These are phyloP conservation scores for Sterrhoptilus dennistouni DNA, from an alignment of 2,113 vertebrate species.

Conservation along the genomic window DNA sequence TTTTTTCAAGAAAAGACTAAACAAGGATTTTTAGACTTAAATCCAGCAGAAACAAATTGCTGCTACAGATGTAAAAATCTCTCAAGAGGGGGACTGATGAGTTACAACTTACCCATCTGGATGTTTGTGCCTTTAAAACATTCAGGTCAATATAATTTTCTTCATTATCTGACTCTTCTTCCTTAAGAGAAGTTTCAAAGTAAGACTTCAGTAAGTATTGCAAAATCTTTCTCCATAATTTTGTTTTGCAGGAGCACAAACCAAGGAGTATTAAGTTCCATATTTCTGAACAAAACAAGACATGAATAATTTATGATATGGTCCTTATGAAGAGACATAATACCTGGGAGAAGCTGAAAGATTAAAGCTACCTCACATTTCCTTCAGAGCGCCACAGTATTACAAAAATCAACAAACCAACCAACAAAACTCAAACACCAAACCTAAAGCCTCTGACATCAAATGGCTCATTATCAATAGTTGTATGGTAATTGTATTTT, in stretches of 20 bases:
- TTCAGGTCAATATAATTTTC: conserved; percentile 90
- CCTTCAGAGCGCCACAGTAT: neutral
- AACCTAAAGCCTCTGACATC: neutral
- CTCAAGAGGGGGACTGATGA: neutral
- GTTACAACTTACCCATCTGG: conserved; percentile 75
- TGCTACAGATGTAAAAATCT: neutral
- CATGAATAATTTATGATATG: neutral
- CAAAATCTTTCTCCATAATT: neutral
- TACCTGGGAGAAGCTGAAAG: neutral
- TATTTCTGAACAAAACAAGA: neutral
- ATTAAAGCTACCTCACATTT: neutral
- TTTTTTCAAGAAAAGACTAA: neutral
- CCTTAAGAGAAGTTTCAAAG: conserved; percentile 74
- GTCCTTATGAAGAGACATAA: neutral
- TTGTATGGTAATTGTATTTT: neutral
- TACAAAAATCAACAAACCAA: neutral
- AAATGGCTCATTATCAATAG: neutral
- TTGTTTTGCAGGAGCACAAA: neutral
- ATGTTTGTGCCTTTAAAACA: conserved; percentile 83
- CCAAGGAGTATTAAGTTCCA: neutral
- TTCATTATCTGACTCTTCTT: conserved; percentile 89
- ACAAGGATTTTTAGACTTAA: neutral
- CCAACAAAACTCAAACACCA: neutral
- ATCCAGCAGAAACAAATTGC: neutral
- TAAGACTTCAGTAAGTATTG: conserved; percentile 16